Percentiles rank a stretch among this genome's conserved stretches.
Conservation (phyloP, 1,140 invertebrate genomes). For the Panagrolaimus sp. region DNA sequence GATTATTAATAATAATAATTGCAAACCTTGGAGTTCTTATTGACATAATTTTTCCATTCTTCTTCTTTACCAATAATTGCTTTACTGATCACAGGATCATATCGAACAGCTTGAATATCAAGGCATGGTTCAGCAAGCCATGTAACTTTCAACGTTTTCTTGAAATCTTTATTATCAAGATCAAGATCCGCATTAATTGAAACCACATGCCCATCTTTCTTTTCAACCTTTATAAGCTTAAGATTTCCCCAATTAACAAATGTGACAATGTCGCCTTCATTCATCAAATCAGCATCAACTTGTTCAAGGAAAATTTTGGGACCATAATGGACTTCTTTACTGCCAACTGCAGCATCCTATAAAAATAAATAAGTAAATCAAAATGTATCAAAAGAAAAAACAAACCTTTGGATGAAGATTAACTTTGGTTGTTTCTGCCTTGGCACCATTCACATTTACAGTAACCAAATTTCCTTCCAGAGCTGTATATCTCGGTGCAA, state of each 20-base stretch:
- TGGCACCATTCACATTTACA: conserved; percentile 69
- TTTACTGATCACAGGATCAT: conserved; percentile 92
- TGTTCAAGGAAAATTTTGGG: conserved; percentile 78
- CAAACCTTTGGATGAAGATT: conserved; percentile 79
- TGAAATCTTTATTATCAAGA: conserved; percentile 62
- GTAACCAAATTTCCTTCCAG: conserved; percentile 69
- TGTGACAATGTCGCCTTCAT: conserved; percentile 84
- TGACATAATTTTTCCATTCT: conserved; percentile 89
- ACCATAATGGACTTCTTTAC: conserved; percentile 74
- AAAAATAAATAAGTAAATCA: too few species aligned
- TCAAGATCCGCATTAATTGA: conserved; percentile 71
- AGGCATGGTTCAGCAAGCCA: conserved; percentile 75
- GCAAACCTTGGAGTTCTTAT: conserved; percentile 75
- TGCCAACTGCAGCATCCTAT: conserved; percentile 73
- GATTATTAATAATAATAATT: conserved; percentile 34
- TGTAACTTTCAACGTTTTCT: conserved; percentile 82
- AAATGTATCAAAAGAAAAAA: too few species aligned
- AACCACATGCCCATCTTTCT: conserved; percentile 61
- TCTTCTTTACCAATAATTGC: conserved; percentile 87
- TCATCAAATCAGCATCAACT: conserved; percentile 77
- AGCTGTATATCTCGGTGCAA: conserved; percentile 86
- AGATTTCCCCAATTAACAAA: conserved; percentile 99
- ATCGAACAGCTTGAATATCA: conserved; percentile 83
- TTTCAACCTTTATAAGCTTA: conserved; percentile 76
- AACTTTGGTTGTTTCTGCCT: conserved; percentile 64